Evolutionary conservation across 2,113 vertebrate genomes (phyloP).

Genomic region (Oncorhynchus clarkii): DNA sequence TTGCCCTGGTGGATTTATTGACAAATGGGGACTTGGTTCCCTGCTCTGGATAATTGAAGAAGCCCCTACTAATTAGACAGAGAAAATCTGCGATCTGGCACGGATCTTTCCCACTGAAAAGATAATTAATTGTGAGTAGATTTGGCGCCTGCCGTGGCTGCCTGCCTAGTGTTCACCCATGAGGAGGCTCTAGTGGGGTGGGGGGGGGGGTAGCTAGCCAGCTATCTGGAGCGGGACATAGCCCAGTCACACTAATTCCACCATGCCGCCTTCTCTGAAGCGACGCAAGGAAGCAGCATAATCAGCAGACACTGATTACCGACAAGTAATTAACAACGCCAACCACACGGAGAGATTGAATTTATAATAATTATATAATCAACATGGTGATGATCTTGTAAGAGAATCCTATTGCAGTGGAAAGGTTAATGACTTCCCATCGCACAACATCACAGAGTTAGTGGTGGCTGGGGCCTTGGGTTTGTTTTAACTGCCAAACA

Average conservation of each 20-base stretch:
- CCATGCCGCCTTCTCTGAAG: conserved; percentile 61
- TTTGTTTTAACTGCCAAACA: conserved; percentile 73
- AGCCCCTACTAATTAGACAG: conserved; percentile 68
- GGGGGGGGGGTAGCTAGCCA: neutral
- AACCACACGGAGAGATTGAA: conserved; percentile 79
- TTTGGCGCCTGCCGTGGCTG: conserved; percentile 12
- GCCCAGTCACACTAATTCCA: neutral
- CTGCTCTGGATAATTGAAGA: conserved; percentile 67
- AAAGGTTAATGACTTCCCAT: conserved; percentile 87
- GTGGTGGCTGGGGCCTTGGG: conserved; percentile 68
- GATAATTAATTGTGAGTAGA: conserved; percentile 73
- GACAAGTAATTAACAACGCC: conserved; percentile 88
- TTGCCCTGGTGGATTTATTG: conserved; percentile 71
- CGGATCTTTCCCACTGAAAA: conserved; percentile 53
- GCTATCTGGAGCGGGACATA: neutral
- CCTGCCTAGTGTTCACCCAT: neutral
- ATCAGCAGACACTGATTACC: conserved; percentile 87
- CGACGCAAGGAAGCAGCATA: conserved; percentile 72
- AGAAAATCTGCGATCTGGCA: conserved; percentile 59
- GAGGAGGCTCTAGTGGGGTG: neutral
- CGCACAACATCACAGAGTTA: conserved; percentile 59
- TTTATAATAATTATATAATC: conserved; percentile 88
- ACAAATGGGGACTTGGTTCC: conserved; percentile 56
- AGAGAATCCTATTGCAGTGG: conserved; percentile 77
- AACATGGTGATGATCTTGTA: conserved; percentile 78